Evolutionary conservation across 2,797 vertebrate species (phyloP).

Genomic region (Sebastolobus alascanus): DNA sequence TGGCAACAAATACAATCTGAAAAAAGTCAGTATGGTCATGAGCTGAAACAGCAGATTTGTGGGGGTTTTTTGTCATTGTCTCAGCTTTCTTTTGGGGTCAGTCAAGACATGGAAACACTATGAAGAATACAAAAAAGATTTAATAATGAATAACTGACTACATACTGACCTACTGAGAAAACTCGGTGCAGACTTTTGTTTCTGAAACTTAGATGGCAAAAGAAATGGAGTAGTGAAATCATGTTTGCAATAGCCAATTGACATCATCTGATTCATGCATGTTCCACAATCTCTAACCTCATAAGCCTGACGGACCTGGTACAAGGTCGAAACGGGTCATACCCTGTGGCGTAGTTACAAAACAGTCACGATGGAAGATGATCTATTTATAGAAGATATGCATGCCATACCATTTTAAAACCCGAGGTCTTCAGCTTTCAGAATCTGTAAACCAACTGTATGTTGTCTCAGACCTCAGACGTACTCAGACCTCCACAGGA

Average conservation of each 20-base stretch:
- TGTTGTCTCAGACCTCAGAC: too few relatives aligned
- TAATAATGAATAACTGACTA: background rate
- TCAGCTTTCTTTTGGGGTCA: background rate
- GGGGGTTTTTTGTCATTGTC: background rate
- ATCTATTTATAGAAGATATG: too few relatives aligned
- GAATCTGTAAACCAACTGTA: too few relatives aligned
- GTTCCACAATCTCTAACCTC: background rate
- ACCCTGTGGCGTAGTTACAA: too few relatives aligned
- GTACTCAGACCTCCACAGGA: too few relatives aligned
- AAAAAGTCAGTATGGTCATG: background rate
- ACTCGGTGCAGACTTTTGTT: background rate
- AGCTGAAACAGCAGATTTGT: constrained; percentile 4
- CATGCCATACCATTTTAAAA: too few relatives aligned
- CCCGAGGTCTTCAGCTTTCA: too few relatives aligned
- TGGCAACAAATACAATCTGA: background rate
- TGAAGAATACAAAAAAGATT: background rate
- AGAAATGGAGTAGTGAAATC: background rate
- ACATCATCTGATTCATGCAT: background rate
- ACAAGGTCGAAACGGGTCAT: too few relatives aligned
- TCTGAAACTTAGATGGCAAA: background rate
- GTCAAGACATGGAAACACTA: background rate
- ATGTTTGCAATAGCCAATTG: background rate
- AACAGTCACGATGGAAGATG: too few relatives aligned
- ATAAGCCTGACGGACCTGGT: too few relatives aligned
- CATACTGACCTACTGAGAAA: background rate